Conservation (phyloP, 1,140 invertebrate genomes). For the Camponotus vicinus region DNA sequence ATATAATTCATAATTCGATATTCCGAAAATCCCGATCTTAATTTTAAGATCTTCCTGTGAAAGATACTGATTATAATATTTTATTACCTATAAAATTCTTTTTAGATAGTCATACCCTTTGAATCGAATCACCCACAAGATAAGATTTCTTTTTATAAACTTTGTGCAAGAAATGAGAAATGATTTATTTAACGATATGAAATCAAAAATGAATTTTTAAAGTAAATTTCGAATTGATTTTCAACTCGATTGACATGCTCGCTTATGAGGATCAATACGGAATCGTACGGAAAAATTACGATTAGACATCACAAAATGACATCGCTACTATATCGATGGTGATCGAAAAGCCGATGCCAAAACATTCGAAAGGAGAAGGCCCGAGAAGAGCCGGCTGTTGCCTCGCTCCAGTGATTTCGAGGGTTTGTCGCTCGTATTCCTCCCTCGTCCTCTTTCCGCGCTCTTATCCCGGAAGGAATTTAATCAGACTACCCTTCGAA, state of each 20-base stretch:
- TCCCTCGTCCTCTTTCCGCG: conserved; percentile 16
- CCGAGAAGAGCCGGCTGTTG: not conserved
- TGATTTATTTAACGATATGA: not conserved
- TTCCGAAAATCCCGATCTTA: not conserved
- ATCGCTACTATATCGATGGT: conserved; percentile 4
- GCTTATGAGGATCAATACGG: not conserved
- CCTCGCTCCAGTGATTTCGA: conserved; percentile 62
- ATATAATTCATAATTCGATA: not conserved
- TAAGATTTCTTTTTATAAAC: not conserved
- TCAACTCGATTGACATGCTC: not conserved
- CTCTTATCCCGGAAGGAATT: conserved; percentile 69
- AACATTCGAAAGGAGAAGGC: conserved; percentile 21
- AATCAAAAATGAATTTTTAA: conserved; percentile 18
- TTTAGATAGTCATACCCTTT: no score
- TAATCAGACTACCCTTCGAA: conserved; percentile 74
- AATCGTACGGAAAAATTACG: not conserved
- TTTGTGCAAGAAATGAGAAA: not conserved
- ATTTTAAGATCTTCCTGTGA: not conserved
- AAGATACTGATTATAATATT: no score
- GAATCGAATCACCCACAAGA: no score
- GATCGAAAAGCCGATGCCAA: not conserved
- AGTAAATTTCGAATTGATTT: not conserved
- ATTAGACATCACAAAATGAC: conserved; percentile 25
- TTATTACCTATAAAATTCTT: not conserved
- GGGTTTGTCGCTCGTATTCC: conserved; percentile 52